Evolutionary conservation across 2,797 vertebrate species (phyloP).

Genomic region (Xenops minutus): DNA sequence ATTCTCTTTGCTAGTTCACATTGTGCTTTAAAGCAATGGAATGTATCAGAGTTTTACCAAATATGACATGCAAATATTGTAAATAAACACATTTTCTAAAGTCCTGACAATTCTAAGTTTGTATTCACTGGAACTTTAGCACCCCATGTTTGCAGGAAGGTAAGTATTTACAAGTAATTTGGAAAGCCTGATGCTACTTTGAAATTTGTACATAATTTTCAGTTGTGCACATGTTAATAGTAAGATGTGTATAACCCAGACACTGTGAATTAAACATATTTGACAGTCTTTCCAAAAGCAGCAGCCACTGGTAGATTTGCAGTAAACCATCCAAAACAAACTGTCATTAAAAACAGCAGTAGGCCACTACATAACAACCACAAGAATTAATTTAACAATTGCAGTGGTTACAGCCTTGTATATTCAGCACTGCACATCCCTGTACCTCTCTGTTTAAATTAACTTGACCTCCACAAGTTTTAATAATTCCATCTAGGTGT

Average conservation of each 20-base stretch:
- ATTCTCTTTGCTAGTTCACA: background rate
- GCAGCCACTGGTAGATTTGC: conserved; percentile 38
- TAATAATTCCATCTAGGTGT: conserved; percentile 53
- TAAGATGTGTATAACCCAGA: conserved; percentile 13
- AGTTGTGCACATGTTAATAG: background rate
- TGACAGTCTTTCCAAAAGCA: conserved; percentile 54
- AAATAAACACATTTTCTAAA: background rate
- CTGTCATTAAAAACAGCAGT: conserved; percentile 62
- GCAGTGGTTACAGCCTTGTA: conserved; percentile 29
- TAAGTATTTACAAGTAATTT: background rate
- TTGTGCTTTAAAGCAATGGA: background rate
- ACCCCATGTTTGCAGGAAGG: background rate
- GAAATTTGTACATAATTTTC: conserved; percentile 2
- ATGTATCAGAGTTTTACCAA: background rate
- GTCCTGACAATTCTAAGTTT: background rate
- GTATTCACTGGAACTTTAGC: background rate
- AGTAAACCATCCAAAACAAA: conserved; percentile 66
- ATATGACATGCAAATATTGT: background rate
- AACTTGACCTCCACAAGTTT: conserved; percentile 51
- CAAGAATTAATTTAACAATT: conserved; percentile 69
- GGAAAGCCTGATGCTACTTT: background rate
- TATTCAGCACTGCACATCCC: background rate
- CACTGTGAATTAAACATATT: conserved; percentile 33
- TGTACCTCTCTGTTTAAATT: conserved; percentile 48
- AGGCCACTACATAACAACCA: conserved; percentile 58